These are phyloP conservation scores for Calidris pygmaea DNA, from an alignment of 2,113 vertebrate genomes.

Conservation along the genomic window DNA sequence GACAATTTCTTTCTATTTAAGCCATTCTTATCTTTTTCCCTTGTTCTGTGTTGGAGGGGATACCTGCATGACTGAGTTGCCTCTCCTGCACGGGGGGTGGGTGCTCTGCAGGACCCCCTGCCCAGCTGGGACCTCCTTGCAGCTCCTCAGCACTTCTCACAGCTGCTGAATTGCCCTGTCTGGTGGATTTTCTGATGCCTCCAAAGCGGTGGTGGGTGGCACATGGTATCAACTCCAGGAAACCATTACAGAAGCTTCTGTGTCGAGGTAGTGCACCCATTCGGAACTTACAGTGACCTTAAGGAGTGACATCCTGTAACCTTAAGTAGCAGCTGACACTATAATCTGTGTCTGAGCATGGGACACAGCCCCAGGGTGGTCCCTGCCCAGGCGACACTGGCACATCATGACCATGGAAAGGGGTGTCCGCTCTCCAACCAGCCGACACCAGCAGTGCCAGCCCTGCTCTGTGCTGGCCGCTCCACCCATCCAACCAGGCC, in stretches of 20 bases:
- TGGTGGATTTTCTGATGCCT: fast-evolving
- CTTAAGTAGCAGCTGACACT: fast-evolving
- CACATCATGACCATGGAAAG: neutral
- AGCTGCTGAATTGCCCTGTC: fast-evolving
- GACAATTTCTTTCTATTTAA: slow-evolving; percentile 17
- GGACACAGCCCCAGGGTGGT: neutral
- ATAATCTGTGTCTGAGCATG: neutral
- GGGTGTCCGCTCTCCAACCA: neutral
- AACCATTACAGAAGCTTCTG: neutral
- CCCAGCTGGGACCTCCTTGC: too few relatives aligned
- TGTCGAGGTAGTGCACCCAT: fast-evolving
- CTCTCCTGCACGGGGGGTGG: neutral
- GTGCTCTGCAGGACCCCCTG: neutral
- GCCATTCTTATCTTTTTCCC: neutral
- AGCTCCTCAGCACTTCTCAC: neutral
- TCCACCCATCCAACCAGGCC: neutral
- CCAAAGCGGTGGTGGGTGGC: fast-evolving
- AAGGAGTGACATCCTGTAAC: too few relatives aligned
- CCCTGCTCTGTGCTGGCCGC: fast-evolving
- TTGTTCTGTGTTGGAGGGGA: neutral
- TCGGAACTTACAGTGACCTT: neutral
- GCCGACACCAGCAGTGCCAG: neutral
- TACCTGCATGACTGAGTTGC: neutral
- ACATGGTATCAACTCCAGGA: fast-evolving
- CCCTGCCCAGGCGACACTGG: too few relatives aligned